Evolutionary conservation across 2,113 vertebrate genomes (phyloP).

Genomic region (Atrichornis clamosus): DNA sequence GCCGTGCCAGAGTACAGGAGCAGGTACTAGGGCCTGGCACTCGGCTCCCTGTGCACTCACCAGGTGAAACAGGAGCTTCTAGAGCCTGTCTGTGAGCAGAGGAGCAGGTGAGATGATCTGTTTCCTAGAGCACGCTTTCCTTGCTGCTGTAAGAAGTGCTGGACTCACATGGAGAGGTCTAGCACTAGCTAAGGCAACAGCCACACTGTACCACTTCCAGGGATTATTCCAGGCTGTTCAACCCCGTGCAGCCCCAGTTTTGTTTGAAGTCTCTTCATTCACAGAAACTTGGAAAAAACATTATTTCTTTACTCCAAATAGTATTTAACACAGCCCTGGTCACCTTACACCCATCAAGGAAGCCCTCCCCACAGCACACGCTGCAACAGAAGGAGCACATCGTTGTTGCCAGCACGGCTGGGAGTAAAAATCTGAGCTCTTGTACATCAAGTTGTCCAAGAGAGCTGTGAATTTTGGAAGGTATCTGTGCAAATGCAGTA

Average conservation of each 20-base stretch:
- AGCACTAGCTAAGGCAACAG: background rate
- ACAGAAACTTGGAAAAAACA: background rate
- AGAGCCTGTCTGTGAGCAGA: background rate
- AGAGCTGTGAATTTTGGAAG: background rate
- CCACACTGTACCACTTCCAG: background rate
- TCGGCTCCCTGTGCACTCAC: background rate
- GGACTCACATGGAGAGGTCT: background rate
- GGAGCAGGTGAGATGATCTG: background rate
- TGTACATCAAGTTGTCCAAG: background rate
- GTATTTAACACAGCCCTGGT: background rate
- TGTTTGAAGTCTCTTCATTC: background rate
- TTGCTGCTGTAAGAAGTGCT: background rate
- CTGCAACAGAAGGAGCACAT: rapidly evolving
- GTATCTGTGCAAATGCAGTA: background rate
- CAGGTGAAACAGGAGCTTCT: background rate
- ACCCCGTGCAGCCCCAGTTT: background rate
- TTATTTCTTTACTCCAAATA: background rate
- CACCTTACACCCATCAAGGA: background rate
- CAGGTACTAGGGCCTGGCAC: background rate
- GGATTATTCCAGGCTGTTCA: background rate
- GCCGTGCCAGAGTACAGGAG: rapidly evolving
- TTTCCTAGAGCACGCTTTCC: background rate
- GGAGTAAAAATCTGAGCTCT: background rate
- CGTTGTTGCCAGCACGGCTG: rapidly evolving
- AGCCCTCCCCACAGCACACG: background rate